Percentiles rank a stretch among this genome's conserved stretches.
Evolutionary conservation across 2,797 vertebrate species (phyloP).

Genomic region (Microctenopoma steveboyesi): DNA sequence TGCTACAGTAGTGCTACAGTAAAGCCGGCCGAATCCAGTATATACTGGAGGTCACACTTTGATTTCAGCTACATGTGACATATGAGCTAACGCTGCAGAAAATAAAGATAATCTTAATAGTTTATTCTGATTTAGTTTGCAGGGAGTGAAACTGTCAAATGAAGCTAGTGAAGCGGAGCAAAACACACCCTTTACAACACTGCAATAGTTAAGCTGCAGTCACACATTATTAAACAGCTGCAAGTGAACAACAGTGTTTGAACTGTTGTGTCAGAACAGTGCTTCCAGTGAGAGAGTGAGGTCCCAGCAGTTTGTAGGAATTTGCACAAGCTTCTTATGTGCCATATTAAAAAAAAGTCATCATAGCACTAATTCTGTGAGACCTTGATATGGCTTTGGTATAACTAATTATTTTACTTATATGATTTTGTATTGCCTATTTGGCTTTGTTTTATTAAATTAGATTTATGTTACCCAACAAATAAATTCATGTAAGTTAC

Average conservation of each 20-base stretch:
- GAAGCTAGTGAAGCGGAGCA: slow-evolving; percentile 1
- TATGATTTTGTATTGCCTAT: no score
- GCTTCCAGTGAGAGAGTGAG: background rate
- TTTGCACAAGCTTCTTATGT: background rate
- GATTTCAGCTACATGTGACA: background rate
- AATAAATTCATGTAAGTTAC: background rate
- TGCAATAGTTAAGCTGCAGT: slow-evolving; percentile 8
- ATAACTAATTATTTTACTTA: no score
- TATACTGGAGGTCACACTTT: background rate
- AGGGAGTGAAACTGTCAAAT: background rate
- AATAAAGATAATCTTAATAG: background rate
- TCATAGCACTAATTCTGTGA: no score
- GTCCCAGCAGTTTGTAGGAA: background rate
- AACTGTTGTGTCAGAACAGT: slow-evolving; percentile 1
- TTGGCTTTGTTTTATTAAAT: background rate
- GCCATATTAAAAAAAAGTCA: background rate
- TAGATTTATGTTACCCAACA: background rate
- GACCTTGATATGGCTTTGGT: no score
- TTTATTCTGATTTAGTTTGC: slow-evolving; percentile 1
- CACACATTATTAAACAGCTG: slow-evolving; percentile 6
- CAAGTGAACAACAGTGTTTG: background rate
- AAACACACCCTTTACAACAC: background rate
- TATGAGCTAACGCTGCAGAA: background rate
- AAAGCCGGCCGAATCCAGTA: no score
- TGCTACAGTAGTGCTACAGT: background rate